phyloP scores from a whole-genome alignment of 2,797 vertebrate species.

The Phrynocephalus vlangalii region DNA sequence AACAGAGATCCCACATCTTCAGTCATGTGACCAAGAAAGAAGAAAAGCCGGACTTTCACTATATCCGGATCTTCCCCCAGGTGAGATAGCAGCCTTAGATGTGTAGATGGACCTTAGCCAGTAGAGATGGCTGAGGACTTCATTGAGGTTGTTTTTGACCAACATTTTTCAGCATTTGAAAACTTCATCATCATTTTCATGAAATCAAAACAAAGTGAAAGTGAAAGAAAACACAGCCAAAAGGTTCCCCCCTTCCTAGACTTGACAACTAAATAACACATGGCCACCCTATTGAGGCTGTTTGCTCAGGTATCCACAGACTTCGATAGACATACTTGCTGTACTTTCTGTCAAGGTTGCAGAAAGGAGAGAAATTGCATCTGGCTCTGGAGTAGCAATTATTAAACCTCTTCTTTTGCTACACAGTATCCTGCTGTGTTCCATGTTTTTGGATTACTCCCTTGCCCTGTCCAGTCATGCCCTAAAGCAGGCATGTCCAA shows the following conservation, averaged over 20 bases:
- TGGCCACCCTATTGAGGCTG: too few species aligned
- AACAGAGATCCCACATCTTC: too few species aligned
- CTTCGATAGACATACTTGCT: not conserved
- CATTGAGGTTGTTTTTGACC: not conserved
- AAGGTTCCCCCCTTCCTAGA: too few species aligned
- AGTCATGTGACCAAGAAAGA: too few species aligned
- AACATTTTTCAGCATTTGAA: not conserved
- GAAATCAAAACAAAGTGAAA: not conserved
- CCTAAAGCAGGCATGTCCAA: too few species aligned
- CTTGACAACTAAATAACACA: not conserved
- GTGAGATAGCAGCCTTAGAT: not conserved
- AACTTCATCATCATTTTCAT: not conserved
- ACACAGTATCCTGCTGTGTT: not conserved
- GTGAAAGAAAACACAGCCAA: not conserved
- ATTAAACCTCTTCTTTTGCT: too few species aligned
- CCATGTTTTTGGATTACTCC: not conserved
- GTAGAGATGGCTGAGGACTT: not conserved
- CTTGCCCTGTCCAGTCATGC: too few species aligned
- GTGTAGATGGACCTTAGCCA: not conserved
- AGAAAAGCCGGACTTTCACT: too few species aligned
- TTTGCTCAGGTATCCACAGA: not conserved
- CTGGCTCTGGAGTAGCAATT: not conserved
- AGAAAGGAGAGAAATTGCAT: not conserved
- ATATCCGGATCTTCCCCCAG: too few species aligned
- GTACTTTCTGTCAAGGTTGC: not conserved